These are phyloP conservation scores for Scarus forsteni DNA, from an alignment of 2,797 vertebrate genomes.

Conservation along the genomic window DNA sequence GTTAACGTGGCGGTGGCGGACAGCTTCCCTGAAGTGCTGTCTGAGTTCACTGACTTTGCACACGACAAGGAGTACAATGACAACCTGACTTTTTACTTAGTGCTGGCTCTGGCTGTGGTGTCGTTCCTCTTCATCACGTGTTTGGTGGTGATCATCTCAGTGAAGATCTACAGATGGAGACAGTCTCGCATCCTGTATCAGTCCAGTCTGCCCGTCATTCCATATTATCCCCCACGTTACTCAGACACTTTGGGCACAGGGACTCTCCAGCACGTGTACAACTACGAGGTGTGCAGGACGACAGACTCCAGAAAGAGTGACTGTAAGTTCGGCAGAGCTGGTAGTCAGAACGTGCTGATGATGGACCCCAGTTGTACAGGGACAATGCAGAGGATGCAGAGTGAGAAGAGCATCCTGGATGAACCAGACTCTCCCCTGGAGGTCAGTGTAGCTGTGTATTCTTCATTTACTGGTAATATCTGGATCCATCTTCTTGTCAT, in stretches of 20 bases:
- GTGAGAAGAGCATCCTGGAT: too few species aligned
- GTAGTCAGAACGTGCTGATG: too few species aligned
- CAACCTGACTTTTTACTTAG: slow-evolving; percentile 60
- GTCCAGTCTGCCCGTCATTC: slow-evolving; percentile 61
- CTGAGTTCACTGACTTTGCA: slow-evolving; percentile 68
- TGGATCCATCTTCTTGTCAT: background rate
- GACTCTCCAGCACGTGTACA: slow-evolving; percentile 26
- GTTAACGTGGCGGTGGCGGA: slow-evolving; percentile 80
- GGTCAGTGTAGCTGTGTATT: slow-evolving; percentile 38
- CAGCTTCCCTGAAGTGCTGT: slow-evolving; percentile 78
- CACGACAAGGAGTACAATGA: slow-evolving; percentile 59
- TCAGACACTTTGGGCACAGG: slow-evolving; percentile 57
- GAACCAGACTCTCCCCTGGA: slow-evolving; percentile 1
- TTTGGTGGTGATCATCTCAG: slow-evolving; percentile 53
- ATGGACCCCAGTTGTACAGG: too few species aligned
- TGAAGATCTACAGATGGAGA: slow-evolving; percentile 40
- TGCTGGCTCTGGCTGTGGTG: slow-evolving; percentile 55
- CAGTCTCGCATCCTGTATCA: slow-evolving; percentile 55
- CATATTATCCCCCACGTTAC: slow-evolving; percentile 68
- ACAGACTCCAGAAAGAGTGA: too few species aligned
- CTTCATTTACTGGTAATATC: slow-evolving; percentile 64
- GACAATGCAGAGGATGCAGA: too few species aligned
- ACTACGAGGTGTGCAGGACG: too few species aligned
- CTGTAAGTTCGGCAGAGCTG: too few species aligned
- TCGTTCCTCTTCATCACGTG: slow-evolving; percentile 59